These are phyloP conservation scores for Temnothorax curvispinosus DNA, from an alignment of 1,140 invertebrate species.

Conservation along the genomic window DNA sequence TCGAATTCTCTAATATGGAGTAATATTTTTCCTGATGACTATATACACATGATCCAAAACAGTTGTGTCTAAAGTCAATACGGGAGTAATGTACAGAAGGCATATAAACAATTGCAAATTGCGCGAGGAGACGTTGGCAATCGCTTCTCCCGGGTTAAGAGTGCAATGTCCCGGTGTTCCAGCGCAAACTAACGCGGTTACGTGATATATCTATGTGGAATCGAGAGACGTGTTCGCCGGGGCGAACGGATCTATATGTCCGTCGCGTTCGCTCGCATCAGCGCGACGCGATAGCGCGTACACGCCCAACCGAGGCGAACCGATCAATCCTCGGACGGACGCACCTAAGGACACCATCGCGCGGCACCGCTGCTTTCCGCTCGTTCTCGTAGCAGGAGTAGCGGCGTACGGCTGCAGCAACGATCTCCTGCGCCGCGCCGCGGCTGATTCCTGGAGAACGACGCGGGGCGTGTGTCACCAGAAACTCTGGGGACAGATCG, in stretches of 20 bases:
- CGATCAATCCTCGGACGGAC: constrained; percentile 57
- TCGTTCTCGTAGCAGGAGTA: background rate
- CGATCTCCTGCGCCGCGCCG: constrained; percentile 43
- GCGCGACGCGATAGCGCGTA: constrained; percentile 47
- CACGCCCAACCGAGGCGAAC: constrained; percentile 50
- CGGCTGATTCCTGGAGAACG: constrained; percentile 72
- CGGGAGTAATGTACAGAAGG: too few relatives aligned
- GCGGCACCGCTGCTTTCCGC: constrained; percentile 8
- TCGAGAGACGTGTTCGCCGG: constrained; percentile 18
- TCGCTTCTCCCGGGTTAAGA: constrained; percentile 15
- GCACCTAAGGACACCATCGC: constrained; percentile 56
- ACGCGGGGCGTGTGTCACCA: constrained; percentile 84
- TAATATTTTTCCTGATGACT: background rate
- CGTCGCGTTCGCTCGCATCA: constrained; percentile 27
- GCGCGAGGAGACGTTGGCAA: background rate
- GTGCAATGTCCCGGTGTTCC: constrained; percentile 6
- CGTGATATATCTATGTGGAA: constrained; percentile 11
- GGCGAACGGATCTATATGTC: constrained; percentile 17
- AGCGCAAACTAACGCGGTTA: constrained; percentile 9
- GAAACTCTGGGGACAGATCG: constrained; percentile 79
- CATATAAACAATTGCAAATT: background rate
- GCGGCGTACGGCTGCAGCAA: background rate
- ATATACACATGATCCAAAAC: background rate
- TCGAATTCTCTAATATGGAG: background rate
- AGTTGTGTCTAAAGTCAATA: background rate